Evolutionary conservation across 2,113 vertebrate genomes (phyloP).

Genomic region (Elephantulus edwardii): DNA sequence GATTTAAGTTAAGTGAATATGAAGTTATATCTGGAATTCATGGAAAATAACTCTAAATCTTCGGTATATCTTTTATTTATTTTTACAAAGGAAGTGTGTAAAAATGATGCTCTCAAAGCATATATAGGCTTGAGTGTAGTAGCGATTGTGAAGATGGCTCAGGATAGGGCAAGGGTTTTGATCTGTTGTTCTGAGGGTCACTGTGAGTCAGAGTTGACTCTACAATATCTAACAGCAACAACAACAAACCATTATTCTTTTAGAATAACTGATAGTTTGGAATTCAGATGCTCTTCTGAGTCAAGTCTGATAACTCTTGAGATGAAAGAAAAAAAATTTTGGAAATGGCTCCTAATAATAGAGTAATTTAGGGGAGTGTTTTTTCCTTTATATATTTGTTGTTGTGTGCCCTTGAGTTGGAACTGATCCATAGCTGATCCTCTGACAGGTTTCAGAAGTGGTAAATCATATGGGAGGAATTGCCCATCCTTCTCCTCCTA

Average conservation of each 20-base stretch:
- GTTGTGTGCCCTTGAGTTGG: background rate
- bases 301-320: constrained; percentile 17
- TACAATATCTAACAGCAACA: too few species aligned
- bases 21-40: background rate
- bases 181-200: too few species aligned
- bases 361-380: background rate
- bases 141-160: too few species aligned
- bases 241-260: background rate
- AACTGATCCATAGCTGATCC: too few species aligned
- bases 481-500: too few species aligned
- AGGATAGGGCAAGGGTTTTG: too few species aligned
- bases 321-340: constrained; percentile 32
- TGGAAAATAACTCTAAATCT: background rate
- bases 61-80: background rate
- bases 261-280: constrained; percentile 3
- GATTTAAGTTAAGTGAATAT: too few species aligned
- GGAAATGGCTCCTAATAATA: constrained; percentile 2
- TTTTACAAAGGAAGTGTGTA: constrained; percentile 26
- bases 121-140: too few species aligned
- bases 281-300: constrained; percentile 24
- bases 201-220: too few species aligned
- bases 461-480: too few species aligned
- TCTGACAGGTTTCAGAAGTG: too few species aligned
- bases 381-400: constrained; percentile 3
- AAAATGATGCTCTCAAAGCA: background rate